These are phyloP conservation scores for Catostomus latipinnis DNA, from an alignment of 2,797 vertebrate species.

Conservation along the genomic window DNA sequence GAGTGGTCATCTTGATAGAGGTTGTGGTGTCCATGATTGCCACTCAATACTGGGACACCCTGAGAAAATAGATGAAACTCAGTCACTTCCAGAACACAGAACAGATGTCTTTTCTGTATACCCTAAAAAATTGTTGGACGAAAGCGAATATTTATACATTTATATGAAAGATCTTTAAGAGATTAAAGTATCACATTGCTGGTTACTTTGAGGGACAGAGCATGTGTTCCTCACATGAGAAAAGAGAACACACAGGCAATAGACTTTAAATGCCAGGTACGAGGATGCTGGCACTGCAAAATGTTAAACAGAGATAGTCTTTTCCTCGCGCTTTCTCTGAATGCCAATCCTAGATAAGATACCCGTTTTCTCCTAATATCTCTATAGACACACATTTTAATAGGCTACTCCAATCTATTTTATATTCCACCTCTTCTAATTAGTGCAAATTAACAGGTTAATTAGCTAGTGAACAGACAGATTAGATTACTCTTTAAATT, in stretches of 20 bases:
- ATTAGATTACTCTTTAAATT: no score
- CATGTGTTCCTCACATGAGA: neutral
- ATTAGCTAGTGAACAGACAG: neutral
- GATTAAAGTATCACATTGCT: neutral
- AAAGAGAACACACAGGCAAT: slow-evolving; percentile 4
- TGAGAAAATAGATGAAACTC: slow-evolving; percentile 22
- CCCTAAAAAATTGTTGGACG: neutral
- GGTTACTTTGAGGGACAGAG: slow-evolving; percentile 2
- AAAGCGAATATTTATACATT: slow-evolving; percentile 41
- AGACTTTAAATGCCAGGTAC: slow-evolving; percentile 39
- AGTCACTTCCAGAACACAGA: neutral
- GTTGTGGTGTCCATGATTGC: slow-evolving; percentile 80
- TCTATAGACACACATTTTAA: neutral
- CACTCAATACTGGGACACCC: slow-evolving; percentile 47
- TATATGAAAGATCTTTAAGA: neutral
- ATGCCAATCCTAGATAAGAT: slow-evolving; percentile 10
- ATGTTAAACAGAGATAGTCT: neutral
- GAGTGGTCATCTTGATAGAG: slow-evolving; percentile 89
- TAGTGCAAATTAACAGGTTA: neutral
- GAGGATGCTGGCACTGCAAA: slow-evolving; percentile 19
- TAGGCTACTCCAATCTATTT: neutral
- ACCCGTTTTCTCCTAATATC: slow-evolving; percentile 1
- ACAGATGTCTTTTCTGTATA: no score
- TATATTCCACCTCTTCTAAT: neutral
- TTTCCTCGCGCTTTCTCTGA: neutral